Evolutionary conservation across 2,888 invertebrate species (phyloP), one percentile per base, ranked within the genome.

Genomic region (Sericinus montela): DNA sequence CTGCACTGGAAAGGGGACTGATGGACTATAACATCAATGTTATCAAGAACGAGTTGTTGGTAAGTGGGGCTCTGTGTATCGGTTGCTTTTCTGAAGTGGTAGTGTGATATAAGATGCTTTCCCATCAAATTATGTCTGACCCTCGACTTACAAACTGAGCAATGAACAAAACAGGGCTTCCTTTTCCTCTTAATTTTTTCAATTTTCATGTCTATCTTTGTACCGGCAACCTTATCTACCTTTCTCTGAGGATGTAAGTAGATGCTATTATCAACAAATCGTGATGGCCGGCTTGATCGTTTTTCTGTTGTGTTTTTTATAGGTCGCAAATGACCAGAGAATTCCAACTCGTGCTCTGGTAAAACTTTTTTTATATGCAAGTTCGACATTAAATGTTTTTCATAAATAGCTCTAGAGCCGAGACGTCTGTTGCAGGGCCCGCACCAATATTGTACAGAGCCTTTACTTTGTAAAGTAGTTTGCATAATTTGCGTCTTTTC

Each of bases 1-100:
- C 92, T 92, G 69, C 97, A 97, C 75, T 96, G 97, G 69, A 94
- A 97, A 0, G 96, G 96, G 39, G 95, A 93, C 62, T 96, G 94
- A 51, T 93, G 90, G 5, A 96, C 93, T 54, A 97, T 93, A 51
- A 93, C 92, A 55, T 91, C 91, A 67, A 96, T 95, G 72, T 97
- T 93, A 45, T 93, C 92, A 28, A 96, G 84, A 44, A 97, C 92
- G 65, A 95, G 90, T 44, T 90, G 86, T 53, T 91, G 90, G 7
- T 91, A 90, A 8, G 91, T 87, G 23, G 83, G 81, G 3, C 91
- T 90, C 53, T 90, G 82, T 37, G 87, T 82, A 43, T 92, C 91
- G 51, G 90, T 90, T 53, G 93, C 92, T 67, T 94, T 94, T 52
- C 94, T 91, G 63, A 94, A 94, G 75, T 97, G 97, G 72, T 94